These are phyloP conservation scores for Nothoprocta perdicaria DNA, from an alignment of 2,113 vertebrate genomes.

Conservation along the genomic window DNA sequence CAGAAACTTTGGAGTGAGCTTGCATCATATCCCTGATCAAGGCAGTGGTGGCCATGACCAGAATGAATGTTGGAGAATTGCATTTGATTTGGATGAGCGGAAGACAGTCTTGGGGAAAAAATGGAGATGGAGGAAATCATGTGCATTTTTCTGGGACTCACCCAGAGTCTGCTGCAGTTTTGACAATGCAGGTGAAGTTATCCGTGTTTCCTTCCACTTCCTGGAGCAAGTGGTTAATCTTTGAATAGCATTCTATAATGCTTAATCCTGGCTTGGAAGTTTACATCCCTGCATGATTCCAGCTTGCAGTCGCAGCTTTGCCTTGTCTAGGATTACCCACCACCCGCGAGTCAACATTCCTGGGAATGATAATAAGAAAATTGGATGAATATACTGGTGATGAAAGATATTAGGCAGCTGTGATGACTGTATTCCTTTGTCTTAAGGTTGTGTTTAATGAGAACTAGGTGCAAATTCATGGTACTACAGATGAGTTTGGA, in stretches of 20 bases:
- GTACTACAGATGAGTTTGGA: background rate
- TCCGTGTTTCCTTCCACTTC: background rate
- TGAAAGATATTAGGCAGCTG: background rate
- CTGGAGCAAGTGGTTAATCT: background rate
- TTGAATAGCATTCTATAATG: background rate
- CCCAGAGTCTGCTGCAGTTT: background rate
- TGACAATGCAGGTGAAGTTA: background rate
- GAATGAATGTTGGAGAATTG: background rate
- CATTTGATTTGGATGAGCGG: background rate
- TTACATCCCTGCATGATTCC: background rate
- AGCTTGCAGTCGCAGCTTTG: background rate
- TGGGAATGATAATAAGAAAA: conserved; percentile 9
- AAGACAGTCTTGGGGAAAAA: background rate
- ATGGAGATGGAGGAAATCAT: background rate
- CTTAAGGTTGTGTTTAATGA: background rate
- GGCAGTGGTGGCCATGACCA: background rate
- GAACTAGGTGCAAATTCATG: background rate
- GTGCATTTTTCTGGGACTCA: background rate
- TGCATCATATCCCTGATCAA: background rate
- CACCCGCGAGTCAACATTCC: background rate
- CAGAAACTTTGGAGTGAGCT: background rate
- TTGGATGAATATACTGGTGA: background rate
- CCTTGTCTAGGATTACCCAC: background rate
- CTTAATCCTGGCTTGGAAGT: background rate
- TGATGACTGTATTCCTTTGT: background rate